These are phyloP conservation scores for Girardia tigrina DNA, from an alignment of 2,888 invertebrate species.

Conservation along the genomic window DNA sequence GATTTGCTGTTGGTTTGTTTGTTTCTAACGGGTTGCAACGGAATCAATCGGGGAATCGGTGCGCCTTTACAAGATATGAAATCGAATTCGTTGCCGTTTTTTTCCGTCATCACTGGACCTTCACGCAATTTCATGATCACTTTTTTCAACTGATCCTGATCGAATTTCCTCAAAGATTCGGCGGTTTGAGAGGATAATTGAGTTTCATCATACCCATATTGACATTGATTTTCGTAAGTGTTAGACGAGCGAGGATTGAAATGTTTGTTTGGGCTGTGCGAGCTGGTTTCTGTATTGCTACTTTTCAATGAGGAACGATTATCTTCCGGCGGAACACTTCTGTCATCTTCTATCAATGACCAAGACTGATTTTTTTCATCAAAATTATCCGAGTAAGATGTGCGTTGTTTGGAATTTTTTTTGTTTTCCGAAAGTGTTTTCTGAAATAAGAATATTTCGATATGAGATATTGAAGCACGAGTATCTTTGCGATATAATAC, in stretches of 20 bases:
- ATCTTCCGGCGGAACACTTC: constrained; percentile 9
- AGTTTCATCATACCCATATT: constrained; percentile 11
- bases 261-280: constrained; percentile 8
- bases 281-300: background rate
- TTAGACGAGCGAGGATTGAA: background rate
- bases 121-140: constrained; percentile 16
- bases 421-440: background rate
- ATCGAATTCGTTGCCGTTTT: background rate
- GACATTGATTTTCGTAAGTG: background rate
- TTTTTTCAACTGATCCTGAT: constrained; percentile 15
- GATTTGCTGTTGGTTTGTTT: background rate
- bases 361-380: background rate
- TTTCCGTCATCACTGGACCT: background rate
- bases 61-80: background rate
- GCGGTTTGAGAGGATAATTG: constrained; percentile 19
- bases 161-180: background rate
- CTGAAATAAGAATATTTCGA: too few species aligned
- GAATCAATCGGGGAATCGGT: background rate
- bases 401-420: constrained; percentile 23
- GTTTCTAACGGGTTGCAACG: background rate
- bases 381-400: constrained; percentile 13
- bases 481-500: too few species aligned
- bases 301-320: background rate
- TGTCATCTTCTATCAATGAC: constrained; percentile 18
- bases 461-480: too few species aligned